A percentile compares a stretch with the other conserved stretches of the same genome.
Evolutionary conservation across 2,888 invertebrate species (phyloP).

Genomic region (Calliopum simillimum): DNA sequence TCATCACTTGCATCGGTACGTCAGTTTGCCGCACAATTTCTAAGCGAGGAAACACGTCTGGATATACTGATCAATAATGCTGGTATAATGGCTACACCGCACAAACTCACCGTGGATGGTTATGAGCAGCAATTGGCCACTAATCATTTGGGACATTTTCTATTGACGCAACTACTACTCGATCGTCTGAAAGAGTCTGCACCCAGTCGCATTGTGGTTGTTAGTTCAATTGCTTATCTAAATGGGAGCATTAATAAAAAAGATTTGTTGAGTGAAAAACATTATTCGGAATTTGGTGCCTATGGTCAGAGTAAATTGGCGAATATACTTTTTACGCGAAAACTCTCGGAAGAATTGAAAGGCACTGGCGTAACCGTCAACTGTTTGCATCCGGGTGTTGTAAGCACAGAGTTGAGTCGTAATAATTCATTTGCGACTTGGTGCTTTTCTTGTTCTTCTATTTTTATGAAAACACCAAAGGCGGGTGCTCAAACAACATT

Average conservation of each 20-base stretch:
- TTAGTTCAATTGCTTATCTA: conserved; percentile 78
- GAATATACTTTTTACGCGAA: conserved; percentile 79
- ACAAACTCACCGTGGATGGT: conserved; percentile 69
- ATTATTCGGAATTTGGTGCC: conserved; percentile 76
- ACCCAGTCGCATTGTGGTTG: conserved; percentile 81
- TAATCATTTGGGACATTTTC: conserved; percentile 74
- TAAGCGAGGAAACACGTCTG: conserved; percentile 67
- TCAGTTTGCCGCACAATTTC: conserved; percentile 68
- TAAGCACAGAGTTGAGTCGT: conserved; percentile 73
- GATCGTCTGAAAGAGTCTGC: conserved; percentile 71
- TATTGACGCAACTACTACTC: conserved; percentile 72
- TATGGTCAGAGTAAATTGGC: conserved; percentile 85
- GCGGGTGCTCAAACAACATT: conserved; percentile 63
- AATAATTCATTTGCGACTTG: too few species aligned
- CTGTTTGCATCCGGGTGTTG: conserved; percentile 73
- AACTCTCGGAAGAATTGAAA: conserved; percentile 72
- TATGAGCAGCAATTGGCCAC: conserved; percentile 72
- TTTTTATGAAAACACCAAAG: conserved; percentile 58
- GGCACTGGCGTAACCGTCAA: conserved; percentile 26
- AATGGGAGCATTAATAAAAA: conserved; percentile 76
- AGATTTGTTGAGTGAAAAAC: conserved; percentile 78
- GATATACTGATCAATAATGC: conserved; percentile 73
- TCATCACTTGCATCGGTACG: conserved; percentile 70
- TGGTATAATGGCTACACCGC: conserved; percentile 68
- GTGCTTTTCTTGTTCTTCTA: conserved; percentile 11